Conservation (phyloP, 1,140 invertebrate species). For the Drosophila mayri region DNA sequence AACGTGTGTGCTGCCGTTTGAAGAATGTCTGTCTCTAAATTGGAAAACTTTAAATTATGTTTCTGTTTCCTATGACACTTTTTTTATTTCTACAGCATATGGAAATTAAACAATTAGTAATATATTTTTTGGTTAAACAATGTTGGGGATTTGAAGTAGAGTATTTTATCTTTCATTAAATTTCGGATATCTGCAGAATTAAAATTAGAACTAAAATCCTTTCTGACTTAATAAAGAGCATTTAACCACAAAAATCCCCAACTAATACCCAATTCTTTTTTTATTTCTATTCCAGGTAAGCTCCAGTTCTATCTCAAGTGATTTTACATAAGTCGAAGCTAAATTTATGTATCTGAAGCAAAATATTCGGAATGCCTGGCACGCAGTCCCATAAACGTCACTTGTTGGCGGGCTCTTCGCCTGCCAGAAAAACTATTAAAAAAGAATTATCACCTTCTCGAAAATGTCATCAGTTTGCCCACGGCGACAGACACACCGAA, state of each 20-base stretch:
- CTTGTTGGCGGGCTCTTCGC: slow-evolving; percentile 53
- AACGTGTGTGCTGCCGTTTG: neutral
- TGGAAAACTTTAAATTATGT: neutral
- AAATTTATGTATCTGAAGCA: slow-evolving; percentile 51
- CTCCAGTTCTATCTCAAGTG: slow-evolving; percentile 11
- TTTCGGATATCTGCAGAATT: neutral
- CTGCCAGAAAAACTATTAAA: slow-evolving; percentile 82
- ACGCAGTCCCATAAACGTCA: slow-evolving; percentile 76
- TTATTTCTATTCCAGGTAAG: slow-evolving; percentile 57
- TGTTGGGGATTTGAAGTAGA: too few relatives aligned
- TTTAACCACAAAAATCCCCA: neutral
- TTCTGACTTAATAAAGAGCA: neutral
- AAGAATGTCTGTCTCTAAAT: neutral
- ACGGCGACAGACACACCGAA: slow-evolving; percentile 17
- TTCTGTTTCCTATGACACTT: neutral
- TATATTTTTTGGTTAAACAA: too few relatives aligned
- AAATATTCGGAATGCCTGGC: slow-evolving; percentile 50
- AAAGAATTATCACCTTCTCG: slow-evolving; percentile 79
- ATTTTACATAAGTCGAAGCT: slow-evolving; percentile 50
- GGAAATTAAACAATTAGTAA: too few relatives aligned
- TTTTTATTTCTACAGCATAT: neutral
- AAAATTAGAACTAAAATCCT: neutral
- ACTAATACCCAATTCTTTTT: slow-evolving; percentile 19
- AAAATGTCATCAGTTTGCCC: slow-evolving; percentile 42
- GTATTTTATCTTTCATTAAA: neutral